phyloP scores from a whole-genome alignment of 2,113 vertebrate species.

The Sander vitreus region DNA sequence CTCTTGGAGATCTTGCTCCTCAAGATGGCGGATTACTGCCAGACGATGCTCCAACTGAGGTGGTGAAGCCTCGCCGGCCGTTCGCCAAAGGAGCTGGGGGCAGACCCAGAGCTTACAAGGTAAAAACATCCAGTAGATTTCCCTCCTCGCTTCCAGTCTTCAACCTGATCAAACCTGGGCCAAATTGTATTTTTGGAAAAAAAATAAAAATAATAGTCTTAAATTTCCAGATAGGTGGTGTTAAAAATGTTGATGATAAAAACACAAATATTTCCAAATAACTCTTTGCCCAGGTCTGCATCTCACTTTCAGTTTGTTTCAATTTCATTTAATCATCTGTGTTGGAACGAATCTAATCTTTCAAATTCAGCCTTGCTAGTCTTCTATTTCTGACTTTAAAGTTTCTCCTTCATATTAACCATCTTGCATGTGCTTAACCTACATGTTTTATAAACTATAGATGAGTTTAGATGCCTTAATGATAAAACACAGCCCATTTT shows the following conservation, averaged over 20 bases:
- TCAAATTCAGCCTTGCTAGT: constrained; percentile 26
- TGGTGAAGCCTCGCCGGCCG: constrained; percentile 62
- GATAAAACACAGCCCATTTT: not conserved
- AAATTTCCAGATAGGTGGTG: not conserved
- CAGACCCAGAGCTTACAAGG: constrained; percentile 76
- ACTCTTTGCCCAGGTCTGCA: constrained; percentile 52
- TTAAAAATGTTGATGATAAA: not conserved
- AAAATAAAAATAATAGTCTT: not conserved
- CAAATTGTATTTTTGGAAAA: constrained; percentile 53
- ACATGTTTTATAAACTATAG: not conserved
- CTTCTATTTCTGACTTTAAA: constrained; percentile 28
- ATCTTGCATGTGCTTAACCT: constrained; percentile 39
- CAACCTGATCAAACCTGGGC: constrained; percentile 53
- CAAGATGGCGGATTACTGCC: constrained; percentile 27
- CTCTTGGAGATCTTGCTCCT: constrained; percentile 28
- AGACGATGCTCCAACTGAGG: constrained; percentile 53
- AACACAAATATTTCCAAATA: constrained; percentile 42
- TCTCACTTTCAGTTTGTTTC: not conserved
- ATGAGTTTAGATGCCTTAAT: constrained; percentile 1
- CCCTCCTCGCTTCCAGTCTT: not conserved
- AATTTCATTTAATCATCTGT: not conserved
- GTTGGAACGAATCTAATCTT: constrained; percentile 15
- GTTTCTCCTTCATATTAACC: constrained; percentile 24
- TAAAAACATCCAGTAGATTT: constrained; percentile 59
- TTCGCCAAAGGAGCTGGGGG: constrained; percentile 55